Evolutionary conservation across 2,888 invertebrate genomes (phyloP), one percentile per base, ranked within the genome.

Genomic region (Iselma pallidipennis): DNA sequence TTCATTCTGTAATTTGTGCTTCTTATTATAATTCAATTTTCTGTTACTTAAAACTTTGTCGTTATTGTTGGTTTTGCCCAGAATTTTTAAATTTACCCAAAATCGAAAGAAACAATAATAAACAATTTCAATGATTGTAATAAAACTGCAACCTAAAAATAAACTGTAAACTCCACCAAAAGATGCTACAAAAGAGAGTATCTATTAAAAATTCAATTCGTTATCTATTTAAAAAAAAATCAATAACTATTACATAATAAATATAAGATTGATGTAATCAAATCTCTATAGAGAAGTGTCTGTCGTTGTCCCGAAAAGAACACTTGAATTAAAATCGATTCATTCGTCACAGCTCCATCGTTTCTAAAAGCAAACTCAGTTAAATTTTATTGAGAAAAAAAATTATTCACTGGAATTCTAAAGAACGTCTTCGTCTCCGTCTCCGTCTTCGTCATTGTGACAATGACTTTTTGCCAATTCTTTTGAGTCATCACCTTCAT

Each of bases 81-180:
- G 50, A 7, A 65, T 48, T 58, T 72, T 71, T 52, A 72, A 52
- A 45, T 74, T 74, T n/a, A 74, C 61, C 2, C 71, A 57, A 49
- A 77, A 71, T 58, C 74, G 69, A n/a, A 76, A 66, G 9, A 68
- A 65, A 54, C 78, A 73, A 65, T 79, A 83, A 63, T 82, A 82
- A 29, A 82, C 57, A 26, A 82, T 74, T 74, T 83, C 82, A 25
- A 79, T 66, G 2, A 78, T 63, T 49, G 80, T 81, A 19, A 83
- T 68, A 57, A 83, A 76, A 65, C 82, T 81, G 68, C 81, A 80
- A 4, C 82, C 82, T 45, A 83, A 67, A 62, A 81, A 82, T 23
- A 82, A 71, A 29, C 79, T 81, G 65, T 82, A 82, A n/a, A 82
- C 79, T 54, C 81, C 82, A 12, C 82, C 82, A 61, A 82, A 76